Evolutionary conservation across 2,888 invertebrate genomes (phyloP).

Genomic region (Oeneis ivallda): DNA sequence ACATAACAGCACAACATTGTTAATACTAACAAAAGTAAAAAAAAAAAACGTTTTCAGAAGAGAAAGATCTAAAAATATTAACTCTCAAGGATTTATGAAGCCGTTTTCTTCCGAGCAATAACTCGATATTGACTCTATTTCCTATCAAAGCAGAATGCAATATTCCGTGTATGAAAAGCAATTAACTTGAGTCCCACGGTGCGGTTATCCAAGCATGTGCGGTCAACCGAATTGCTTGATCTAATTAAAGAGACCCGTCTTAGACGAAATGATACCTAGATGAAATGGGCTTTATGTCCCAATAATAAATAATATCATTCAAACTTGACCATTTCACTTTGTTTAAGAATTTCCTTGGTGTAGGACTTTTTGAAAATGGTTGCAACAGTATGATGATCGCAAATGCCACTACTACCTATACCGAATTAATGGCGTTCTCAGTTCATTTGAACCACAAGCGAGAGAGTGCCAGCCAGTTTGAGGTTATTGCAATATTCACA

Average conservation of each 20-base stretch:
- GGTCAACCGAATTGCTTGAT: constrained; percentile 36
- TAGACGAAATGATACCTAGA: constrained; percentile 13
- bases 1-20: not conserved
- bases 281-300: not conserved
- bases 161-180: constrained; percentile 34
- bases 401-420: too few species aligned
- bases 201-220: constrained; percentile 34
- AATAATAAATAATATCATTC: not conserved
- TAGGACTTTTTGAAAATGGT: too few species aligned
- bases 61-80: not conserved
- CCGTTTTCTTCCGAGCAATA: constrained; percentile 21
- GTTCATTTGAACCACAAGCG: too few species aligned
- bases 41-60: not conserved
- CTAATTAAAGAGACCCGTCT: constrained; percentile 38
- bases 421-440: too few species aligned
- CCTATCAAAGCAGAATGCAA: constrained; percentile 31
- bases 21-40: not conserved
- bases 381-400: too few species aligned
- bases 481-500: too few species aligned
- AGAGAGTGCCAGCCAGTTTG: too few species aligned
- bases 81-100: constrained; percentile 2
- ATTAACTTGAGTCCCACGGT: constrained; percentile 34
- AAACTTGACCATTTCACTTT: not conserved
- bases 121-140: constrained; percentile 28
- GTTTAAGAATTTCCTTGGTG: not conserved